Evolutionary conservation across 1,140 invertebrate genomes (phyloP), one percentile per base, ranked within the genome.

Genomic region (Philopotamus ludificatus): DNA sequence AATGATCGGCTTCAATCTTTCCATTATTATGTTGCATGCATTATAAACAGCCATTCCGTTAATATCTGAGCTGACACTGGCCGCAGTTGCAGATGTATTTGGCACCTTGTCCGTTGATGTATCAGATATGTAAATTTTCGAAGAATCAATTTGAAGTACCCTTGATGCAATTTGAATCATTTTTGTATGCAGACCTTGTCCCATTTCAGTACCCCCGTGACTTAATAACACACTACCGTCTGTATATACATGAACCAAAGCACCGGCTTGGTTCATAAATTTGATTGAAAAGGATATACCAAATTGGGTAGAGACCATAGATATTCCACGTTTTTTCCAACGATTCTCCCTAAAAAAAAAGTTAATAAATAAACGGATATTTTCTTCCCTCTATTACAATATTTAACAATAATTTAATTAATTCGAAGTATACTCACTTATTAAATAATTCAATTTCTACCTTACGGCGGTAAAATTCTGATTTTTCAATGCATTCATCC

Each of bases 141-240:
- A 84, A 9, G 84, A 74, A 21, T 91, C 84, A 18, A 96, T 86
- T 39, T 84, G 86, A 1, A 98, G 79, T 3, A 83, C 84, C 66
- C 87, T 81, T 45, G 89, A 89, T 0, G 90, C 89, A 34, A 93
- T 86, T 84, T 97, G 93, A 62, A 95, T 89, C 88, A 96, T 94
- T 82, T 97, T 98, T 0, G 93, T 98, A 72, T 97, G 91, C 0
- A 98, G 78, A 1, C 95, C 96, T 80, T 98, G 95, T 0, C 96
- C 96, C 90, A 98, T 98, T 83, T 98, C 95, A 16, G 89, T 90
- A 16, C 95, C 95, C 42, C 92, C 93, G 75, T 97, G 94, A 22
- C 86, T 87, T n/a, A 98, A 72, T 2, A 98, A 80, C 3, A 98
- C 92, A 0, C 94, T 95, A 0, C 96, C 96, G 81, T 98, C 96